These are phyloP conservation scores for Heliconius hermathena DNA, from an alignment of 1,140 invertebrate genomes.

Conservation along the genomic window DNA sequence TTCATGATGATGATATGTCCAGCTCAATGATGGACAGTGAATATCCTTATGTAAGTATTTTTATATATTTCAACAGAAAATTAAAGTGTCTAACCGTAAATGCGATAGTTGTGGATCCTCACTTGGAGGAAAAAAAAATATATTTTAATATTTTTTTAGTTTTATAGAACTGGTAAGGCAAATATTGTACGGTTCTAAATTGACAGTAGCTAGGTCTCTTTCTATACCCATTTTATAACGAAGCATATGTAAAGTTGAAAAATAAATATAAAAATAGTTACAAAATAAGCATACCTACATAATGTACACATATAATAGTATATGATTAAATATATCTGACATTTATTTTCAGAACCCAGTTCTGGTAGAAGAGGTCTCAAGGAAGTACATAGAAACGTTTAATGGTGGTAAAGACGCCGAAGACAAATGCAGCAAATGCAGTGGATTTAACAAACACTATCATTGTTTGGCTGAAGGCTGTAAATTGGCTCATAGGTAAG, in stretches of 20 bases:
- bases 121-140: no score
- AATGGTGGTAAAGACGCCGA: slow-evolving; percentile 76
- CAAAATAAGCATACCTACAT: no score
- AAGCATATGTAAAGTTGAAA: no score
- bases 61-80: neutral
- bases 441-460: slow-evolving; percentile 89
- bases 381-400: slow-evolving; percentile 81
- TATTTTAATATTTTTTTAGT: no score
- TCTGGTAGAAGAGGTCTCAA: slow-evolving; percentile 81
- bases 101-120: neutral
- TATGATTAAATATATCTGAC: no score
- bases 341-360: slow-evolving; percentile 84
- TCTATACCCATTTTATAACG: no score
- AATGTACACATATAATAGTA: no score
- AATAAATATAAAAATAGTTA: no score
- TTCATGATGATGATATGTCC: slow-evolving; percentile 73
- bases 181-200: no score
- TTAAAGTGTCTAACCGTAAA: no score
- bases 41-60: slow-evolving; percentile 66
- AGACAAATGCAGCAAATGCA: slow-evolving; percentile 85
- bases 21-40: slow-evolving; percentile 66
- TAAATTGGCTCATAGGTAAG: slow-evolving; percentile 85
- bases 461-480: slow-evolving; percentile 88
- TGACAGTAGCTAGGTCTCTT: no score
- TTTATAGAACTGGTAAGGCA: no score